Evolutionary conservation across 2,888 invertebrate species (phyloP), one percentile per base, ranked within the genome.

Genomic region (Pterostichus niger): DNA sequence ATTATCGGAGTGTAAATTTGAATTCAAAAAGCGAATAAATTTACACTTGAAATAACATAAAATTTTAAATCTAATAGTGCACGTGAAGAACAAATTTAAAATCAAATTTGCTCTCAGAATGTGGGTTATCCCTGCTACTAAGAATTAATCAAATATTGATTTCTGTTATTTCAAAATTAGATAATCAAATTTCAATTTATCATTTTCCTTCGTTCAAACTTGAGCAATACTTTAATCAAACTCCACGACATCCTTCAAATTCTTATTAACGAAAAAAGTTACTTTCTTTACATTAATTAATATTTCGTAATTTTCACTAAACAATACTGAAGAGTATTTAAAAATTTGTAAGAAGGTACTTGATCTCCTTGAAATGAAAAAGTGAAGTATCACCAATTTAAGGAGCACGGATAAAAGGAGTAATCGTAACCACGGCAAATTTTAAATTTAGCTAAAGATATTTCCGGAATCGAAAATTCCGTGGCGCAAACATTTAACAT

Each of bases 381-480:
- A 49, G 5, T 49, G 13, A 49, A 49, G 49, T n/a, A 49, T 49
- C 49, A 15, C 17, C n/a, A 49, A 56, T 56, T 71, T 71, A 44
- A 44, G 40, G 44, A 71, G 68, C 68, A 15, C 68, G 44, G 68
- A 9, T 56, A 17, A 17, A 15, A 40, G 10, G 44, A 44, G 46
- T 71, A 71, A 71, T 71, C 68, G 68, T 71, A 71, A 71, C 44
- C 68, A 15, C 68, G 40, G 68, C 44, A 71, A 71, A 71, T 71
- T 71, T 71, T 13, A 71, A 71, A 71, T 71, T 44, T 71, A 46
- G 68, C 44, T 71, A 17, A 15, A 54, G 76, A 76, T 56, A 56
- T 76, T 75, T 71, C 68, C 68, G 68, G 68, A 71, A 71, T 71
- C 68, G 68, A 71, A 71, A 71, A 71, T 71, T 71, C 68, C 35